Evolutionary conservation across 2,113 vertebrate species (phyloP).

Genomic region (Nibea albiflora): DNA sequence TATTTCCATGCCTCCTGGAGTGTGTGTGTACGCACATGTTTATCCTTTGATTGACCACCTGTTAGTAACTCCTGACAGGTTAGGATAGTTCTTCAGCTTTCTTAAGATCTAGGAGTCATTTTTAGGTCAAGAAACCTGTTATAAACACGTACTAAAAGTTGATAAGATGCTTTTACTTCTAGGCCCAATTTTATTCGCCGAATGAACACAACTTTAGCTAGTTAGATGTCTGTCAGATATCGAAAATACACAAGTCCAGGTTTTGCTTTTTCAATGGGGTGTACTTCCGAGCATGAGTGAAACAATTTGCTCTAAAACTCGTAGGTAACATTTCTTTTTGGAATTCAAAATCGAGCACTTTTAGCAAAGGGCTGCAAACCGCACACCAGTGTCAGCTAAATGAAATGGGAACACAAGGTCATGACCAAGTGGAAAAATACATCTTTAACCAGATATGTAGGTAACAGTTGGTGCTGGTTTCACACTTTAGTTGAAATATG

Average conservation of each 20-base stretch:
- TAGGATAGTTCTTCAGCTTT: neutral
- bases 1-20: neutral
- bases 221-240: neutral
- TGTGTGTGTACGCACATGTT: neutral
- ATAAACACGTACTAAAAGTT: neutral
- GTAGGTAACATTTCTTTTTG: neutral
- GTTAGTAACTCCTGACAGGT: neutral
- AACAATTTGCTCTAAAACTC: neutral
- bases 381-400: neutral
- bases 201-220: neutral
- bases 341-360: neutral
- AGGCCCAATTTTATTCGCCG: neutral
- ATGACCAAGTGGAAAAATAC: neutral
- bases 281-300: neutral
- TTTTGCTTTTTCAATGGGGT: neutral
- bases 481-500: neutral
- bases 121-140: too few relatives aligned
- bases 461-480: neutral
- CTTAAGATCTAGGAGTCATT: neutral
- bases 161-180: neutral
- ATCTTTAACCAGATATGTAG: neutral
- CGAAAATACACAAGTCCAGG: neutral
- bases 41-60: neutral
- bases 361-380: neutral
- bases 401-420: neutral